These are phyloP conservation scores for Oopsacas minuta DNA, from an alignment of 37 sponge, comb jelly and placozoan genomes.

Conservation along the genomic window DNA sequence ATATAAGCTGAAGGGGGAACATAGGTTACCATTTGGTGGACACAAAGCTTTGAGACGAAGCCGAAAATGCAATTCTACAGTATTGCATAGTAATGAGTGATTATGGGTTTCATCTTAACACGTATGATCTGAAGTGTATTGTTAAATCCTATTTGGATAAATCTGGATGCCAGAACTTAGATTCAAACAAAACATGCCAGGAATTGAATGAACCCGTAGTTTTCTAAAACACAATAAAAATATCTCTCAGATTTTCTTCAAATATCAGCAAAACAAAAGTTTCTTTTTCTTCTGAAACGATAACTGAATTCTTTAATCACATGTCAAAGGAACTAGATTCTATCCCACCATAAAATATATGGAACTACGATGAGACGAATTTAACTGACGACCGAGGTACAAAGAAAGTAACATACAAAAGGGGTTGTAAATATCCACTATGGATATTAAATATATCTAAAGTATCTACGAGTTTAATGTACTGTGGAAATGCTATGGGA, in stretches of 20 bases:
- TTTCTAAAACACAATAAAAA: background rate
- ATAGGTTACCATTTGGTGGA: background rate
- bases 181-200: background rate
- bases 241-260: background rate
- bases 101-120: background rate
- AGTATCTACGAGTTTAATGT: background rate
- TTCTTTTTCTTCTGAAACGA: background rate
- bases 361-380: background rate
- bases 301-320: background rate
- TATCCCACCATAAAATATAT: background rate
- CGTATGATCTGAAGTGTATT: background rate
- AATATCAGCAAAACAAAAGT: background rate
- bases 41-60: background rate
- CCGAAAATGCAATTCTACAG: background rate
- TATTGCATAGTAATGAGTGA: slow-evolving; percentile 3
- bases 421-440: background rate
- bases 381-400: background rate
- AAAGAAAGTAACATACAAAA: background rate
- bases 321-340: background rate
- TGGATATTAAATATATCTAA: background rate
- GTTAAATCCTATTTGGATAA: background rate
- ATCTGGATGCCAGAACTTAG: background rate
- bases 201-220: background rate
- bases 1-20: background rate
- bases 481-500: background rate